A percentile compares a stretch with the other conserved stretches of the same genome.
Conservation (phyloP, 1,140 invertebrate genomes). For the Metopolophium dirhodum region DNA sequence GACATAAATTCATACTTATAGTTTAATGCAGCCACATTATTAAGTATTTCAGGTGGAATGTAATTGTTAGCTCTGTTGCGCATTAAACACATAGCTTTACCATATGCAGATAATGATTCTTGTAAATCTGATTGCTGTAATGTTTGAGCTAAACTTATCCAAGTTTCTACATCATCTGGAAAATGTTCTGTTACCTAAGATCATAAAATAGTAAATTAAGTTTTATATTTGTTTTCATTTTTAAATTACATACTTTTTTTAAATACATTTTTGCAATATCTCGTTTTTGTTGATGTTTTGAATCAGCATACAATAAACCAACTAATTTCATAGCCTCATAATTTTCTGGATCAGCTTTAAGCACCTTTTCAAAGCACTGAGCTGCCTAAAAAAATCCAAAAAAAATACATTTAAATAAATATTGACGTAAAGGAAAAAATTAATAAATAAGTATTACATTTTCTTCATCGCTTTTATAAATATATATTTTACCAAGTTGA, state of each 20-base stretch:
- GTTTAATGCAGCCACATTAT: slow-evolving; percentile 97
- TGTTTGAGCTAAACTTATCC: slow-evolving; percentile 98
- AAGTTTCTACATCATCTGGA: slow-evolving; percentile 97
- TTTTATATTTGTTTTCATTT: background rate
- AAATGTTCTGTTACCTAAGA: slow-evolving; percentile 89
- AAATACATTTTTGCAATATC: slow-evolving; percentile 91
- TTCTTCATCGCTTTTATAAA: slow-evolving; percentile 94
- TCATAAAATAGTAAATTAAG: slow-evolving; percentile 29
- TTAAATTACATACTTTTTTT: slow-evolving; percentile 70
- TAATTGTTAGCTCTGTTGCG: slow-evolving; percentile 87
- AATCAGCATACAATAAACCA: slow-evolving; percentile 94
- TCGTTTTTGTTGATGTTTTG: slow-evolving; percentile 85
- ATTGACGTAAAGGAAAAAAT: slow-evolving; percentile 54
- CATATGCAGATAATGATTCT: slow-evolving; percentile 87
- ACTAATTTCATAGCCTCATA: slow-evolving; percentile 99
- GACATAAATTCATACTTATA: slow-evolving; percentile 69
- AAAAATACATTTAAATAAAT: slow-evolving; percentile 12
- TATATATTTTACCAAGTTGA: slow-evolving; percentile 99
- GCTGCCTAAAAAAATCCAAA: slow-evolving; percentile 75
- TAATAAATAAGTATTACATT: slow-evolving; percentile 74
- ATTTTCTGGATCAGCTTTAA: slow-evolving; percentile 96
- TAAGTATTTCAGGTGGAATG: slow-evolving; percentile 96
- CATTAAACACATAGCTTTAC: slow-evolving; percentile 90
- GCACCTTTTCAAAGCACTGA: slow-evolving; percentile 97
- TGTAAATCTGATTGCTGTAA: slow-evolving; percentile 93